Evolutionary conservation across 2,888 invertebrate genomes (phyloP).

Genomic region (Nesidiocoris tenuis): DNA sequence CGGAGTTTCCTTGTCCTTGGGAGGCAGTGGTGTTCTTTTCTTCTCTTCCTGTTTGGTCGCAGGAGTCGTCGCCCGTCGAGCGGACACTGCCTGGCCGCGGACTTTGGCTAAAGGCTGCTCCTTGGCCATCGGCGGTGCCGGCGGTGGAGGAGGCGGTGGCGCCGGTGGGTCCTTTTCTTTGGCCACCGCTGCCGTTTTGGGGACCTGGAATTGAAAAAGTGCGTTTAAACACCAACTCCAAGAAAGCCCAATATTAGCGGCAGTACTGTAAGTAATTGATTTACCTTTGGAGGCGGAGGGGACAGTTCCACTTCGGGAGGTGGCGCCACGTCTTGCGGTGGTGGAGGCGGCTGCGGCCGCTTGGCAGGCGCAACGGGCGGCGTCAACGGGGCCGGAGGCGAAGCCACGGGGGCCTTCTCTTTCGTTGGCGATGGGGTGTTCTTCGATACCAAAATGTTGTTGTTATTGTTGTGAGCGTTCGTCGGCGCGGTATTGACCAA

Average conservation of each 20-base stretch:
- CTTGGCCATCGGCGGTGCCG: conserved; percentile 13
- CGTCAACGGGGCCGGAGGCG: neutral
- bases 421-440: neutral
- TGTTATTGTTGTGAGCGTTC: conserved; percentile 22
- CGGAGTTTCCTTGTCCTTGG: neutral
- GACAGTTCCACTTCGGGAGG: conserved; percentile 4
- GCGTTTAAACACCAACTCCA: neutral
- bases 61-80: conserved; percentile 47
- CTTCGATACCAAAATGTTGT: conserved; percentile 26
- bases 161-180: neutral
- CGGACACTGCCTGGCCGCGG: conserved; percentile 45
- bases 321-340: neutral
- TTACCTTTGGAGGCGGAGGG: conserved; percentile 30
- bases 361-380: neutral
- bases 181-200: conserved; percentile 18
- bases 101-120: conserved; percentile 22
- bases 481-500: neutral
- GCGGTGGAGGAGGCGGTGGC: neutral
- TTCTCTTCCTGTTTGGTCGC: conserved; percentile 47
- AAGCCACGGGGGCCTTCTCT: neutral
- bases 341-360: neutral
- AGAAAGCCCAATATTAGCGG: neutral
- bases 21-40: conserved; percentile 41
- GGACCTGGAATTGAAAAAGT: conserved; percentile 10
- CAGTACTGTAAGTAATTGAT: neutral